These are phyloP conservation scores for Pedicia rivosa DNA, from an alignment of 2,888 invertebrate species.

Conservation along the genomic window DNA sequence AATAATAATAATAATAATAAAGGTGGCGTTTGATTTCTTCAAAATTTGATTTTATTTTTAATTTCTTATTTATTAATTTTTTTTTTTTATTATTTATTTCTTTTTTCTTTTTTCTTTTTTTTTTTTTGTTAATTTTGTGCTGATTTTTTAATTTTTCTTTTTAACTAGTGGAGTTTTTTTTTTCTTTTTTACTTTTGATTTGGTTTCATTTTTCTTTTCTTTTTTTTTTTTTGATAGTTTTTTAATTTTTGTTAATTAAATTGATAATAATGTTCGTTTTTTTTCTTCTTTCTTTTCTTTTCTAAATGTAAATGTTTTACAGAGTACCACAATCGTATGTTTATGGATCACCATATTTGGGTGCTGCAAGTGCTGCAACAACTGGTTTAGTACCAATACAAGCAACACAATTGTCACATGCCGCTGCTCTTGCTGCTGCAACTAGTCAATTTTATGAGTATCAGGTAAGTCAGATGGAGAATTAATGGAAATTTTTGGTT, in stretches of 20 bases:
- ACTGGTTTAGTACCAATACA: constrained; percentile 49
- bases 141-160: too few relatives aligned
- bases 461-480: constrained; percentile 32
- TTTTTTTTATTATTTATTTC: too few relatives aligned
- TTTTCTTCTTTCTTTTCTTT: not conserved
- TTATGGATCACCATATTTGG: constrained; percentile 54
- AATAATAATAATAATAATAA: too few relatives aligned
- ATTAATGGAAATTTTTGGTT: not conserved
- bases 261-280: too few relatives aligned
- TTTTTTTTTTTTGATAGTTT: constrained; percentile 11
- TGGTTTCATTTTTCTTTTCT: not conserved
- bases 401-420: constrained; percentile 47
- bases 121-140: too few relatives aligned
- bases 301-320: constrained; percentile 19
- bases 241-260: not conserved
- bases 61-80: too few relatives aligned
- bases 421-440: constrained; percentile 64
- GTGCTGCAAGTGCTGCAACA: constrained; percentile 35
- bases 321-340: constrained; percentile 64
- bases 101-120: too few relatives aligned
- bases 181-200: too few relatives aligned
- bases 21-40: too few relatives aligned
- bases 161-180: too few relatives aligned
- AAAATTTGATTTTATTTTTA: too few relatives aligned
- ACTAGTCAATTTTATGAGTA: constrained; percentile 67